A percentile compares a stretch with the other conserved stretches of the same genome.
These are phyloP conservation scores for Octonoba sinensis DNA, from an alignment of 2,888 invertebrate species.

Conservation along the genomic window DNA sequence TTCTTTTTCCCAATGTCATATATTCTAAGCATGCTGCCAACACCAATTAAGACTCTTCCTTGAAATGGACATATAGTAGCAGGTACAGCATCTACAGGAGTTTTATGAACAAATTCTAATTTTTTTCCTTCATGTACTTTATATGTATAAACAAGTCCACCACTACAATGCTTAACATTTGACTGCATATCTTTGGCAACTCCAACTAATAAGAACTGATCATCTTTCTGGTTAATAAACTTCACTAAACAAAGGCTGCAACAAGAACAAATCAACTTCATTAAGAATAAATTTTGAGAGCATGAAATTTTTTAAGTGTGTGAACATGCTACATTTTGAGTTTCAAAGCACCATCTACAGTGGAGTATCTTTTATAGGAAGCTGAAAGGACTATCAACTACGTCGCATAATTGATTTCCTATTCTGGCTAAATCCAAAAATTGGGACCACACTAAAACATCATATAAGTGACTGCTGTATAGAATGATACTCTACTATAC, in stretches of 20 bases:
- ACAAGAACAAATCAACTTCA: slow-evolving; percentile 49
- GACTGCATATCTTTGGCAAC: slow-evolving; percentile 91
- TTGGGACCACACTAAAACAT: too few species aligned
- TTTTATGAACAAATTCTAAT: slow-evolving; percentile 93
- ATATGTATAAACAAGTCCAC: slow-evolving; percentile 90
- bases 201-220: slow-evolving; percentile 84
- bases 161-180: slow-evolving; percentile 85
- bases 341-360: too few species aligned
- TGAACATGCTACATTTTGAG: background rate
- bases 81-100: slow-evolving; percentile 91
- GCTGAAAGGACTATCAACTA: too few species aligned
- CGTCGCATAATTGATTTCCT: too few species aligned
- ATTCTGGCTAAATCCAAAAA: too few species aligned
- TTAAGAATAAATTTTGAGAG: background rate
- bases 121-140: slow-evolving; percentile 82
- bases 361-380: too few species aligned
- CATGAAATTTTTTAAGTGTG: background rate
- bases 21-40: slow-evolving; percentile 90
- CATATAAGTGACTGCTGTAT: too few species aligned
- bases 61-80: slow-evolving; percentile 91
- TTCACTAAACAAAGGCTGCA: slow-evolving; percentile 80
- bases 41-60: slow-evolving; percentile 90
- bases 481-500: too few species aligned
- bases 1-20: slow-evolving; percentile 98
- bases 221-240: slow-evolving; percentile 79